Evolutionary conservation across 2,888 invertebrate genomes (phyloP).

Genomic region (Petrolisthes cinctipes): DNA sequence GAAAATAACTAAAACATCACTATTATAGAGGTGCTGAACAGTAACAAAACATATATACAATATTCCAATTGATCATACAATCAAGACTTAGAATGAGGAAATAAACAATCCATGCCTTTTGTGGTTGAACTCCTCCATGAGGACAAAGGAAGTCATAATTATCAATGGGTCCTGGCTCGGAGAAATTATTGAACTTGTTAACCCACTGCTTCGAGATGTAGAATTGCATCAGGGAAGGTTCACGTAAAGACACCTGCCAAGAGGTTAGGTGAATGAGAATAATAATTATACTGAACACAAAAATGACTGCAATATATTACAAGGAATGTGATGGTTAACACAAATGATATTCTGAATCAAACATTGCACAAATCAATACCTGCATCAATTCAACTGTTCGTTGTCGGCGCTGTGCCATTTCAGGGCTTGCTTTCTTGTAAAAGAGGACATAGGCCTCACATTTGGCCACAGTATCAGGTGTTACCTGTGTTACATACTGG

Average conservation of each 20-base stretch:
- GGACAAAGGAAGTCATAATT: constrained; percentile 93
- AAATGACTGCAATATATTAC: background rate
- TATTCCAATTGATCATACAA: background rate
- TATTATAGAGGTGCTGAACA: background rate
- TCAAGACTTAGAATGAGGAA: background rate
- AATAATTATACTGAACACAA: background rate
- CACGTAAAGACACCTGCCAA: constrained; percentile 51
- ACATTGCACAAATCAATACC: constrained; percentile 11
- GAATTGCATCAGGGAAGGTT: constrained; percentile 76
- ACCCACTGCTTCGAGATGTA: constrained; percentile 96
- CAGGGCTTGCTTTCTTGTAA: constrained; percentile 78
- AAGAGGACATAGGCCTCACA: constrained; percentile 97
- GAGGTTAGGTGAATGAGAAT: background rate
- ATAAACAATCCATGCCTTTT: constrained; percentile 73
- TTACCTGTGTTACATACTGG: constrained; percentile 86
- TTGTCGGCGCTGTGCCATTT: constrained; percentile 78
- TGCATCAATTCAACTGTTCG: constrained; percentile 79
- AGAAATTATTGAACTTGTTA: constrained; percentile 91
- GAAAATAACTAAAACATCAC: background rate
- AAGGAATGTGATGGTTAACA: background rate
- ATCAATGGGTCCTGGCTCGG: constrained; percentile 96
- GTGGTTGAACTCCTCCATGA: constrained; percentile 90
- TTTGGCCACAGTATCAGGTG: constrained; percentile 81
- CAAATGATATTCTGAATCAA: background rate
- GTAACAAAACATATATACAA: too few species aligned